Evolutionary conservation across 2,888 invertebrate genomes (phyloP).

Genomic region (Archaeoteleia sp.): DNA sequence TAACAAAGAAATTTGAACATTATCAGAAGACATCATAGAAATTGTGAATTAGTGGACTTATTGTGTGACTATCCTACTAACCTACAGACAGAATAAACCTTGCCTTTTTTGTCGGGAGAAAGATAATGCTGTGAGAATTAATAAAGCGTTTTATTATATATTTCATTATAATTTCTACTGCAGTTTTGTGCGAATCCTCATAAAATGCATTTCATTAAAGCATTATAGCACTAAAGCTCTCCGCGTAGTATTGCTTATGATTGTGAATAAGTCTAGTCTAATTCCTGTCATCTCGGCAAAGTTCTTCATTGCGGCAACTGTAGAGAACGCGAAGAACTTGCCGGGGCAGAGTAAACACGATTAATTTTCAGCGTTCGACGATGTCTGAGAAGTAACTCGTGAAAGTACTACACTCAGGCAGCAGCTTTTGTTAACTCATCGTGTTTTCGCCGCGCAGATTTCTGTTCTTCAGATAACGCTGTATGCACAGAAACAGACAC

Average conservation of each 20-base stretch:
- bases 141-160: conserved; percentile 2
- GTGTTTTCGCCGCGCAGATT: conserved; percentile 48
- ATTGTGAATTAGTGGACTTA: too few relatives aligned
- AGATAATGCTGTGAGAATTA: too few relatives aligned
- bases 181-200: conserved; percentile 12
- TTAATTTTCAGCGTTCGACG: conserved; percentile 55
- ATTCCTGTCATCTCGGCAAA: conserved; percentile 43
- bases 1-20: too few relatives aligned
- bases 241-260: conserved; percentile 26
- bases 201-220: conserved; percentile 34
- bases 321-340: conserved; percentile 42
- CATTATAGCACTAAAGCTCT: conserved; percentile 35
- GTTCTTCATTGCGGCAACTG: conserved; percentile 43
- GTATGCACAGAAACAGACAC: conserved; percentile 43
- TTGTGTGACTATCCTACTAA: too few relatives aligned
- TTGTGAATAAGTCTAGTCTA: conserved; percentile 42
- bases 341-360: conserved; percentile 51
- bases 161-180: conserved; percentile 10
- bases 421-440: conserved; percentile 43
- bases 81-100: too few relatives aligned
- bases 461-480: conserved; percentile 46
- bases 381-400: conserved; percentile 47
- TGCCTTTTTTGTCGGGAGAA: too few relatives aligned
- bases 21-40: too few relatives aligned
- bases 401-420: conserved; percentile 43